phyloP scores from a whole-genome alignment of 2,888 invertebrate genomes.

The Cephalotes varians region DNA sequence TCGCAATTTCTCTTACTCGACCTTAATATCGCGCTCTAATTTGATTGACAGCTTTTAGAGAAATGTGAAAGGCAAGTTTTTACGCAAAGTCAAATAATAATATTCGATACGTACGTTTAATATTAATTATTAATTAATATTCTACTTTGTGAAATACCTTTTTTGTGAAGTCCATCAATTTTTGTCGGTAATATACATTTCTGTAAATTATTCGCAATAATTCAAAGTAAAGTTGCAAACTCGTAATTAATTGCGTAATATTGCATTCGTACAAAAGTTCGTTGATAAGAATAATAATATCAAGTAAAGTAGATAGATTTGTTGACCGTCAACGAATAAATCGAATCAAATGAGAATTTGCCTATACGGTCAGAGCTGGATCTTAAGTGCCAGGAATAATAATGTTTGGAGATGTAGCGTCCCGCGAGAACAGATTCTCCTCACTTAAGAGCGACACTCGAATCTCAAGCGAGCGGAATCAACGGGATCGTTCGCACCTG shows the following conservation, averaged over 20 bases:
- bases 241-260: background rate
- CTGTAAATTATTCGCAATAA: constrained; percentile 18
- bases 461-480: background rate
- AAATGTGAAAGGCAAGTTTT: background rate
- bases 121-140: constrained; percentile 4
- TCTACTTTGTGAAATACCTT: background rate
- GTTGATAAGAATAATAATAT: background rate
- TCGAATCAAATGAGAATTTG: too few relatives aligned
- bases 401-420: background rate
- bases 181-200: background rate
- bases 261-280: background rate
- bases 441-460: background rate
- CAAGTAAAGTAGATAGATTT: too few relatives aligned
- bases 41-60: constrained; percentile 23
- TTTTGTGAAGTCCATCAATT: background rate
- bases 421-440: too few relatives aligned
- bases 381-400: too few relatives aligned
- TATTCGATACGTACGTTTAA: background rate
- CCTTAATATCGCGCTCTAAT: constrained; percentile 33
- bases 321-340: too few relatives aligned
- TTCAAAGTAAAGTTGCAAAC: background rate
- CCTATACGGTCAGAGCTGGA: too few relatives aligned
- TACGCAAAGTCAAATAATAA: background rate
- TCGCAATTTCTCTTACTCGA: constrained; percentile 32
- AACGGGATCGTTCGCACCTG: constrained; percentile 21